Base-by-base conservation (phyloP, 2,888 invertebrate species). In the Clitarchus hookeri region DNA sequence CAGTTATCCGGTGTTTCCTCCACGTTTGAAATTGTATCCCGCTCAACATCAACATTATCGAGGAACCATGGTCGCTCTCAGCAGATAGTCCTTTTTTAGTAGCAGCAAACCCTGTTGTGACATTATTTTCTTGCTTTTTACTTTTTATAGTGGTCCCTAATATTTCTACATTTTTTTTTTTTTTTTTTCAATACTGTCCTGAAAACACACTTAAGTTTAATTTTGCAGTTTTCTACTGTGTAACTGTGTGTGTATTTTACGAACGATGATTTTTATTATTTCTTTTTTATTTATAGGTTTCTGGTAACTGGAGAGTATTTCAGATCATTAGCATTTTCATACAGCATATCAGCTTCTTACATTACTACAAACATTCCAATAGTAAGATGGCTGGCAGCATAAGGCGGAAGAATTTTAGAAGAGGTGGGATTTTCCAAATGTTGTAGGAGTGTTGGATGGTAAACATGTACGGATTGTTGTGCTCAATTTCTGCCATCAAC, bases 361-460 rank as follows among this genome's bases (percentile, higher is more conserved):
- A 82, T 2, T 48, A 48, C 86, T 65, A 83, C 26, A 83, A n/a
- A 53, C 26, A 54, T 86, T 36, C 86, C 86, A 27, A 36, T 26
- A 44, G 83, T 83, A 65, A 44, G 6, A 36, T 77, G 85, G 85
- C 36, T 85, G 84, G 86, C 9, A 25, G n/a, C 53, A 85, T 8
- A 85, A 80, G 26, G 84, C 82, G 23, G 19, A 86, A 36, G 85
- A 84, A 44, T 86, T 85, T 53, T 26, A 27, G 53, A 65, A 80
- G 13, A 78, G 26, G 23, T 86, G 86, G 84, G 80, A 82, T 82
- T 86, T 84, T 54, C 86, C 27, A n/a, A 79, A 86, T 79, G 77
- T 79, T 79, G 83, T 85, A 23, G 86, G 84, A 6, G 86, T 53
- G 11, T 54, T 86, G 36, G 86, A 86, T 26, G 85, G 86, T 13